These are phyloP conservation scores for Neogobius melanostomus DNA, from an alignment of 2,113 vertebrate species.

Conservation along the genomic window DNA sequence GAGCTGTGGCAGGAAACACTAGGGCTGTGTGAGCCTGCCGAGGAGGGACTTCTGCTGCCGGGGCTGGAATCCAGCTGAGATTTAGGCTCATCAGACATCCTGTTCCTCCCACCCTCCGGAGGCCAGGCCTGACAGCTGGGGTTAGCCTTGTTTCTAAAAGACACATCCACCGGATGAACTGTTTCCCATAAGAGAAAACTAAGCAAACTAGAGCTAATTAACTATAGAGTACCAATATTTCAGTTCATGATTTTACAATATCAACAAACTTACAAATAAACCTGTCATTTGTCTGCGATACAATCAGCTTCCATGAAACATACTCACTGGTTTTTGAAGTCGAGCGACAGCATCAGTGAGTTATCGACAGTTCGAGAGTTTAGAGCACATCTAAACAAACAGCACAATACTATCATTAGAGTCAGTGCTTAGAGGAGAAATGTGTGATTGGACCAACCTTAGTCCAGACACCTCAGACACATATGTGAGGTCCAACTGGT, in stretches of 20 bases:
- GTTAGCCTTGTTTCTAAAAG: too few relatives aligned
- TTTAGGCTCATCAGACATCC: background rate
- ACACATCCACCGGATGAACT: too few relatives aligned
- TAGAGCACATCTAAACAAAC: background rate
- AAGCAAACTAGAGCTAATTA: too few relatives aligned
- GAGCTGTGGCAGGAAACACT: background rate
- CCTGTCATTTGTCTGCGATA: too few relatives aligned
- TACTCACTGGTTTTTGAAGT: slow-evolving; percentile 1
- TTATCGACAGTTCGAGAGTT: background rate
- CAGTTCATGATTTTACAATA: too few relatives aligned
- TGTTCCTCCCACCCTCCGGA: background rate
- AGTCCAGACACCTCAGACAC: slow-evolving; percentile 49
- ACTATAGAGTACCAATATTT: too few relatives aligned
- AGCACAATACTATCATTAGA: background rate
- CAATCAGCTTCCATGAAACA: background rate
- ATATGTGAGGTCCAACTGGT: slow-evolving; percentile 44
- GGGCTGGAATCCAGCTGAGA: slow-evolving; percentile 20
- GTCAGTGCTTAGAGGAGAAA: background rate
- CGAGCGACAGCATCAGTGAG: background rate
- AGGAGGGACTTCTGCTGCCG: background rate
- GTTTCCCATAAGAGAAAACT: too few relatives aligned
- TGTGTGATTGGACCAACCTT: slow-evolving; percentile 49
- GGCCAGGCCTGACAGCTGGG: background rate
- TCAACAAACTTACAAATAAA: too few relatives aligned
- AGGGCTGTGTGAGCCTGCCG: background rate